Conservation (phyloP, 2,888 invertebrate species). For the Leucozona laternaria region DNA sequence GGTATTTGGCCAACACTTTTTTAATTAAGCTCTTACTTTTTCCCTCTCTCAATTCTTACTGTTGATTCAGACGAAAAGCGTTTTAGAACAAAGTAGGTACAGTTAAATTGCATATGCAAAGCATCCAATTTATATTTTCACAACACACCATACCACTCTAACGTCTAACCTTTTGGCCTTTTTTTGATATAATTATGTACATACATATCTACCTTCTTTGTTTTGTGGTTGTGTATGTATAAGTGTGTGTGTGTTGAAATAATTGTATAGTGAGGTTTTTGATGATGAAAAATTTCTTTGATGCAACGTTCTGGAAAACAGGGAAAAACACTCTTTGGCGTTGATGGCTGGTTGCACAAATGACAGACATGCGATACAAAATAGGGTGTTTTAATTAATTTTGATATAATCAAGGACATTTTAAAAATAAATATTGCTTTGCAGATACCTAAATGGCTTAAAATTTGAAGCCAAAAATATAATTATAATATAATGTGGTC, state of each 20-base stretch:
- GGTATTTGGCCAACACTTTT: slow-evolving; percentile 64
- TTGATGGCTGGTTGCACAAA: slow-evolving; percentile 51
- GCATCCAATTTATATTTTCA: slow-evolving; percentile 56
- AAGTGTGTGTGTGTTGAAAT: background rate
- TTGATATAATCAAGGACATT: slow-evolving; percentile 45
- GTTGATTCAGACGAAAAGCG: slow-evolving; percentile 55
- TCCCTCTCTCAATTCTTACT: slow-evolving; percentile 3
- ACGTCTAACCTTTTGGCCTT: background rate
- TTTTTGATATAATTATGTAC: background rate
- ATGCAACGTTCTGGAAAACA: slow-evolving; percentile 59
- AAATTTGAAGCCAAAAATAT: slow-evolving; percentile 7
- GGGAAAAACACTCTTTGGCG: slow-evolving; percentile 34
- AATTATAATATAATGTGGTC: too few relatives aligned
- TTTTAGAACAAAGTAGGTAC: slow-evolving; percentile 50
- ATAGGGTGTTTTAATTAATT: slow-evolving; percentile 65
- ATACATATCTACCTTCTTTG: too few relatives aligned
- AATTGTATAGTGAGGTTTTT: slow-evolving; percentile 18
- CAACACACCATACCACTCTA: background rate
- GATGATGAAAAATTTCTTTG: slow-evolving; percentile 28
- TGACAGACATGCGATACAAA: slow-evolving; percentile 29
- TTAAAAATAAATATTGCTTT: slow-evolving; percentile 41
- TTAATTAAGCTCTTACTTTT: slow-evolving; percentile 38
- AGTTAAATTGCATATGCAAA: slow-evolving; percentile 63
- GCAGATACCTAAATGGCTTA: background rate
- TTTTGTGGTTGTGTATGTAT: background rate